Conservation (phyloP, 2,797 vertebrate genomes). For the Pterois miles region DNA sequence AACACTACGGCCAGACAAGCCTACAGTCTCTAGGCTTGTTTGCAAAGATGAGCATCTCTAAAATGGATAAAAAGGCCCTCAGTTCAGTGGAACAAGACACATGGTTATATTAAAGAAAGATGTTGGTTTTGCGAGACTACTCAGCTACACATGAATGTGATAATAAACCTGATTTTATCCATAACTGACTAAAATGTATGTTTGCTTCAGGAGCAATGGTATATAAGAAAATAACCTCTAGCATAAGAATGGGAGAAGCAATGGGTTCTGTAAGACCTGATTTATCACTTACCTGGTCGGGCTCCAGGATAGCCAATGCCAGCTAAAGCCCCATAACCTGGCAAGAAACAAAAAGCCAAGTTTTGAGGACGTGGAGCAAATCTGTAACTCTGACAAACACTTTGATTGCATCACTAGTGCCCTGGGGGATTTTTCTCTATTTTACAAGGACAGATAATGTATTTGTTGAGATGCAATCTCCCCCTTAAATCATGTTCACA, state of each 20-base stretch:
- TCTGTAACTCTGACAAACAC: conserved; percentile 35
- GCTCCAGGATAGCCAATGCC: conserved; percentile 65
- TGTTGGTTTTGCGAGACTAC: not conserved
- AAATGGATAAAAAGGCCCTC: not conserved
- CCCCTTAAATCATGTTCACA: conserved; percentile 9
- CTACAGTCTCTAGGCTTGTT: not conserved
- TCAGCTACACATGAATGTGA: not conserved
- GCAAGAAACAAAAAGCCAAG: conserved; percentile 42
- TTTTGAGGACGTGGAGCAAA: conserved; percentile 31
- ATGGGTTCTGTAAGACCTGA: not conserved
- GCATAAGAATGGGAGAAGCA: conserved; percentile 2
- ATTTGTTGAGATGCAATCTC: conserved; percentile 16
- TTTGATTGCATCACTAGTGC: conserved; percentile 28
- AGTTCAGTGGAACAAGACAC: not conserved
- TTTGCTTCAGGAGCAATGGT: not conserved
- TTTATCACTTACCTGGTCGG: conserved; percentile 71
- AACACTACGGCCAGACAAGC: not conserved
- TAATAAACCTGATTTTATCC: not conserved
- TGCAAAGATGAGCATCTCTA: not conserved
- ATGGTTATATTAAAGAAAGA: not conserved
- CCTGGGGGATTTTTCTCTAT: not conserved
- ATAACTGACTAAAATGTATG: not conserved
- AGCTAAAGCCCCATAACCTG: conserved; percentile 75
- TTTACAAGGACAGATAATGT: conserved; percentile 23
- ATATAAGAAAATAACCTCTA: not conserved